Evolutionary conservation across 1,140 invertebrate genomes (phyloP).

Genomic region (Zaprionus davidi): DNA sequence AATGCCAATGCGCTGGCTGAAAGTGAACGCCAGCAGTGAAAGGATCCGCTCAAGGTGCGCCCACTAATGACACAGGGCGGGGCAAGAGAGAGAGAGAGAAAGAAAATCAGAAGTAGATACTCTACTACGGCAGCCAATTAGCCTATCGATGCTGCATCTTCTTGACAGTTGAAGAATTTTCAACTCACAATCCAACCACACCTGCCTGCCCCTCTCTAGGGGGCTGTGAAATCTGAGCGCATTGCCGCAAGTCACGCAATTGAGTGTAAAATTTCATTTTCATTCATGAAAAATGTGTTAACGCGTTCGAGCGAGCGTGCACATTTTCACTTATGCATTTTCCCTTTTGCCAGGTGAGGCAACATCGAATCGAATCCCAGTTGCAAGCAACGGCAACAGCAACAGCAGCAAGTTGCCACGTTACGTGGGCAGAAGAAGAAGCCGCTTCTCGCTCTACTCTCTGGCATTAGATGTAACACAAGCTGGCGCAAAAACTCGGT

Average conservation of each 20-base stretch:
- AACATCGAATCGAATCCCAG: constrained; percentile 45
- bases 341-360: constrained; percentile 57
- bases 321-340: constrained; percentile 64
- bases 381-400: neutral
- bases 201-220: neutral
- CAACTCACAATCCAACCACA: neutral
- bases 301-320: constrained; percentile 60
- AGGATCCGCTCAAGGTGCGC: constrained; percentile 50
- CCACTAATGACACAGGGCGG: constrained; percentile 7
- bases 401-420: neutral
- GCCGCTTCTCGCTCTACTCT: neutral
- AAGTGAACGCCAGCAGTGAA: constrained; percentile 39
- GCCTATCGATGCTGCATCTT: neutral
- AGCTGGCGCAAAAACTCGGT: constrained; percentile 71
- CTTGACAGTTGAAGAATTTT: neutral
- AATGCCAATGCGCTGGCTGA: constrained; percentile 17
- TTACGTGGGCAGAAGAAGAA: constrained; percentile 34
- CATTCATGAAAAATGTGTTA: constrained; percentile 60
- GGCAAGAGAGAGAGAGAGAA: neutral
- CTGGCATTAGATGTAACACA: constrained; percentile 54
- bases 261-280: constrained; percentile 77
- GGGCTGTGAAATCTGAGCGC: constrained; percentile 61
- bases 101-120: neutral
- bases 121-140: neutral
- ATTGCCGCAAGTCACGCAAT: constrained; percentile 69